These are phyloP conservation scores for Selenia dentaria DNA, from an alignment of 2,888 invertebrate genomes.

Conservation along the genomic window DNA sequence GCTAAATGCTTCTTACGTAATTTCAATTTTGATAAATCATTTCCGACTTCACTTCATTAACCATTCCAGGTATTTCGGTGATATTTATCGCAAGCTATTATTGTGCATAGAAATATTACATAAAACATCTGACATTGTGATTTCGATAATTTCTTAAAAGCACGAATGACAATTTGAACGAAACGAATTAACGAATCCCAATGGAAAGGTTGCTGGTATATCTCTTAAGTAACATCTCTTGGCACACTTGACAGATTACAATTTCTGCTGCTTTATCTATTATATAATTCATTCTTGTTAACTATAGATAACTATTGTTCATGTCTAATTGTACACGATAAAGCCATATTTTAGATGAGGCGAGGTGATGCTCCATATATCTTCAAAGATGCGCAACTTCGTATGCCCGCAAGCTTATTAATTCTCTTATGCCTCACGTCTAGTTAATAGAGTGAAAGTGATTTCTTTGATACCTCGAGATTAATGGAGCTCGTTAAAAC, in stretches of 20 bases:
- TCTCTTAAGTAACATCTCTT: neutral
- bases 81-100: constrained; percentile 38
- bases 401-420: constrained; percentile 24
- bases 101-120: constrained; percentile 13
- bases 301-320: neutral
- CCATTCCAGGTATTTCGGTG: constrained; percentile 43
- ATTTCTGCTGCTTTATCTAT: neutral
- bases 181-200: too few species aligned
- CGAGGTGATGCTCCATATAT: constrained; percentile 18
- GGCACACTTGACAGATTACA: neutral
- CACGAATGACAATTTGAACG: neutral
- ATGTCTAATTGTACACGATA: neutral
- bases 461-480: constrained; percentile 58
- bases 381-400: constrained; percentile 21
- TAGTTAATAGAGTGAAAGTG: constrained; percentile 60
- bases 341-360: neutral
- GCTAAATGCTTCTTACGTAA: constrained; percentile 30
- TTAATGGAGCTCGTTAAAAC: constrained; percentile 56
- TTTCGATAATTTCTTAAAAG: constrained; percentile 1
- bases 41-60: constrained; percentile 45
- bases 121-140: constrained; percentile 1
- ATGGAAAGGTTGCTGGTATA: constrained; percentile 5
- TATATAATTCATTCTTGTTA: neutral
- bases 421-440: constrained; percentile 36
- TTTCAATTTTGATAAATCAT: constrained; percentile 44